Evolutionary conservation across 2,888 invertebrate genomes (phyloP).

Genomic region (Creontiades dilutus): DNA sequence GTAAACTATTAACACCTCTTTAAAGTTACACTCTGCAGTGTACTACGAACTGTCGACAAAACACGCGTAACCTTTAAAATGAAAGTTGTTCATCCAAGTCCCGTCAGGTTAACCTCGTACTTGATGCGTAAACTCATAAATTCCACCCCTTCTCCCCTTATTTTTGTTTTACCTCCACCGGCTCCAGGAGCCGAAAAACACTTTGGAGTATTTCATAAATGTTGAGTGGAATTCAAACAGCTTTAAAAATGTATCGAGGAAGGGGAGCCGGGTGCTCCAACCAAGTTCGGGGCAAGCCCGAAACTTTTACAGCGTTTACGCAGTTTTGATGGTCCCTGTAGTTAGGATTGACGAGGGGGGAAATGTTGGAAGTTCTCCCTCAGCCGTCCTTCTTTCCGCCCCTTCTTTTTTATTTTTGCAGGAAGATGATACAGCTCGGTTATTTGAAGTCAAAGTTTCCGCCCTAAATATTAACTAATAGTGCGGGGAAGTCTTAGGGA

Average conservation of each 20-base stretch:
- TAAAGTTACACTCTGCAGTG: too few species aligned
- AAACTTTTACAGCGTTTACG: constrained; percentile 64
- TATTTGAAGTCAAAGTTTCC: constrained; percentile 53
- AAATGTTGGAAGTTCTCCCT: constrained; percentile 38
- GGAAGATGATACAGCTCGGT: constrained; percentile 57
- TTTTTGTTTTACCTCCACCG: constrained; percentile 4
- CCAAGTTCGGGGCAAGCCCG: constrained; percentile 55
- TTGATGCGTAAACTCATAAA: background rate
- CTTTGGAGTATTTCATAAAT: constrained; percentile 59
- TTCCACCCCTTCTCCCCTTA: background rate
- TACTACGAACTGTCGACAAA: too few species aligned
- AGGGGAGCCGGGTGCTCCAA: background rate
- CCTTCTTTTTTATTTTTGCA: constrained; percentile 56
- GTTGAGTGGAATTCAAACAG: constrained; percentile 63
- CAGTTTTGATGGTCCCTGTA: constrained; percentile 62
- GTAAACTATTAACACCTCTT: too few species aligned
- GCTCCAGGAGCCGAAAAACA: background rate
- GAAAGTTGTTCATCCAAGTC: background rate
- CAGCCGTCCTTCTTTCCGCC: background rate
- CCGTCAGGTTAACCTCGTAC: background rate
- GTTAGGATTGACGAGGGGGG: constrained; percentile 60
- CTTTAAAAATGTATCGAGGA: constrained; percentile 54
- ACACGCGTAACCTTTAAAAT: too few species aligned
- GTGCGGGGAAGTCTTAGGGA: background rate
- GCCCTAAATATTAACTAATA: constrained; percentile 59